phyloP scores from a whole-genome alignment of 2,113 vertebrate species.

The Paedocypris sp. region DNA sequence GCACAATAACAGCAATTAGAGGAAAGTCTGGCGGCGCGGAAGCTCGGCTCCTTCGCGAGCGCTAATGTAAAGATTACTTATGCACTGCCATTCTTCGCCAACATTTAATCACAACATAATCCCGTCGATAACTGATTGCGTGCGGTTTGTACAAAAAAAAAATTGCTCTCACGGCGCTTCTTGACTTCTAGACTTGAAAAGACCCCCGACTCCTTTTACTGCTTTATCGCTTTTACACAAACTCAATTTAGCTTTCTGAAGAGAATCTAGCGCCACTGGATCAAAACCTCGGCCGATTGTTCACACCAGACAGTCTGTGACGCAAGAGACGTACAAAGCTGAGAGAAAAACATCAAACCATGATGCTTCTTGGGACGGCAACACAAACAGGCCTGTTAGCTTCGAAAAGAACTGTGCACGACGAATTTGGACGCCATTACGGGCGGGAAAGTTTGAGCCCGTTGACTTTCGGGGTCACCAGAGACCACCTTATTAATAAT shows the following conservation, averaged over 20 bases:
- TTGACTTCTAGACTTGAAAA: no score
- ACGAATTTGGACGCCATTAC: no score
- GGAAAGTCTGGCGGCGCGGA: conserved; percentile 12
- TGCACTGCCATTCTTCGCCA: neutral
- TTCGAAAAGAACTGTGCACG: no score
- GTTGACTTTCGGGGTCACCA: no score
- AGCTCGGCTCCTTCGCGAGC: neutral
- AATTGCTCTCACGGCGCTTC: no score
- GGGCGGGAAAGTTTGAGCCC: no score
- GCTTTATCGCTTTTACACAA: neutral
- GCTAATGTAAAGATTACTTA: conserved; percentile 9
- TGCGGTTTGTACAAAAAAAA: conserved; percentile 12
- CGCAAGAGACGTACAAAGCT: neutral
- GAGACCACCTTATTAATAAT: no score
- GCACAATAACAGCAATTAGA: conserved; percentile 23
- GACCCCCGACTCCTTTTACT: no score
- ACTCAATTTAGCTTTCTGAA: conserved; percentile 13
- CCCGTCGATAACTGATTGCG: neutral
- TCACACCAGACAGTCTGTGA: no score
- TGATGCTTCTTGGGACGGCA: neutral
- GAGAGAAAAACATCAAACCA: neutral
- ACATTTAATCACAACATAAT: conserved; percentile 15
- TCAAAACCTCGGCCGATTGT: no score
- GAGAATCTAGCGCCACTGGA: conserved; percentile 25
- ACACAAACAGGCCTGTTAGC: neutral